Base-by-base conservation (phyloP, 2,797 vertebrate genomes). In the Simalia tracyae region DNA sequence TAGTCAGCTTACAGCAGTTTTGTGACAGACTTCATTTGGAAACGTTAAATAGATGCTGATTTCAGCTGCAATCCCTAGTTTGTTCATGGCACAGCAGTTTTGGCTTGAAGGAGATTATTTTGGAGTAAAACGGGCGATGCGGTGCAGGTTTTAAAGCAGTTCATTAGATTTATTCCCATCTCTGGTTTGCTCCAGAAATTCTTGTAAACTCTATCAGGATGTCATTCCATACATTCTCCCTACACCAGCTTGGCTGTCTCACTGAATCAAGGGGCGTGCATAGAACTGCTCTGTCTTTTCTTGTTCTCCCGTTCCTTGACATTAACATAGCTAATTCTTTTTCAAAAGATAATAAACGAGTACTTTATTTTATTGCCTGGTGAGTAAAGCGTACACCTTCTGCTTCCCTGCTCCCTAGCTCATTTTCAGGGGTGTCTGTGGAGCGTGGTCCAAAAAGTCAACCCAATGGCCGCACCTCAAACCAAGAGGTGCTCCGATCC, bases 251-350 rank as follows among this genome's bases (percentile, higher is more conserved):
- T 1, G 22, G 72, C 5, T 5, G 46, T 46, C 72, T 46, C 36
- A 9, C 42, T 81, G 19, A 46, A 24, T 24, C 19, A 63, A 54
- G 0, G 22, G 46, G 24, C 12, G 56, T 64, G 28, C 59, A 84
- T 22, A 92, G 92, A 96, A 94, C 96, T 95, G 94, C 92, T 2
- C 93, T 91, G 86, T 8, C 19, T 4, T 46, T 46, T 11, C 42
- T 81, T 81, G 72, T 46, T 81, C 72, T 46, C 46, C 24, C 0
- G 22, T 19, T 81, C 19, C 36, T 81, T 46, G 24, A 46, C 9
- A 81, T 81, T 2, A 46, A 19, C 9, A 8, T 76, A 76, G 31
- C 17, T 76, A 17, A 76, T 22, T 7, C 8, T 81, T 50, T 81
- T 46, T 36, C 72, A 81, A 81, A 76, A 81, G 19, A 46, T 81